Conservation (phyloP, 2,888 invertebrate genomes). For the Callosobruchus maculatus region DNA sequence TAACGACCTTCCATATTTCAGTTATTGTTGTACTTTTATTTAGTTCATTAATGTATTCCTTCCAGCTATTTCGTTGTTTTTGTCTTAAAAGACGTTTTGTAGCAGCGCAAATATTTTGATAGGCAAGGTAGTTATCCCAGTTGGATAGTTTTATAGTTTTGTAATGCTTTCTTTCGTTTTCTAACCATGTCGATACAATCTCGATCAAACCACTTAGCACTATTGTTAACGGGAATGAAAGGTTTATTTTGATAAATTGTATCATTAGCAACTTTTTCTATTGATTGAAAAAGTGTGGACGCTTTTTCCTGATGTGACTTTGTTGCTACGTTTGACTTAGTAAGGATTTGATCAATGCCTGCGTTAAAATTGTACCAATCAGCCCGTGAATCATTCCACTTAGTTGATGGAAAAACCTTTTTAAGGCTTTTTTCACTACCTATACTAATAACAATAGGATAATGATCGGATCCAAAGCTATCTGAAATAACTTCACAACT, state of each 20-base stretch:
- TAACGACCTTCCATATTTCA: background rate
- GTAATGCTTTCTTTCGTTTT: background rate
- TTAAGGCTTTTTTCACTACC: background rate
- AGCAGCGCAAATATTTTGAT: background rate
- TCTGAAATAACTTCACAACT: background rate
- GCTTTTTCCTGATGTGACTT: background rate
- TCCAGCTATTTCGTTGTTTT: background rate
- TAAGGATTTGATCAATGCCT: background rate
- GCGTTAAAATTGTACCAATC: background rate
- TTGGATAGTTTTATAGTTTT: background rate
- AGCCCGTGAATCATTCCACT: background rate
- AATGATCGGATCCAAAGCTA: background rate
- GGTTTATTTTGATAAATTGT: slow-evolving; percentile 2
- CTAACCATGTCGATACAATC: background rate
- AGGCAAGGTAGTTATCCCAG: background rate
- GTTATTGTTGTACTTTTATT: background rate
- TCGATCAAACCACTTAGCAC: background rate
- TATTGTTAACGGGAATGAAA: background rate
- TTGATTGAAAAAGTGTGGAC: background rate
- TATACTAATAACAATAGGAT: background rate
- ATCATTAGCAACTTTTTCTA: background rate
- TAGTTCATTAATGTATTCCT: background rate
- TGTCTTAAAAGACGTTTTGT: background rate
- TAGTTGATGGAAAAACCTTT: background rate
- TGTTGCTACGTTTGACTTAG: background rate